Conservation (phyloP, 2,113 vertebrate species). For the Etia nguti region DNA sequence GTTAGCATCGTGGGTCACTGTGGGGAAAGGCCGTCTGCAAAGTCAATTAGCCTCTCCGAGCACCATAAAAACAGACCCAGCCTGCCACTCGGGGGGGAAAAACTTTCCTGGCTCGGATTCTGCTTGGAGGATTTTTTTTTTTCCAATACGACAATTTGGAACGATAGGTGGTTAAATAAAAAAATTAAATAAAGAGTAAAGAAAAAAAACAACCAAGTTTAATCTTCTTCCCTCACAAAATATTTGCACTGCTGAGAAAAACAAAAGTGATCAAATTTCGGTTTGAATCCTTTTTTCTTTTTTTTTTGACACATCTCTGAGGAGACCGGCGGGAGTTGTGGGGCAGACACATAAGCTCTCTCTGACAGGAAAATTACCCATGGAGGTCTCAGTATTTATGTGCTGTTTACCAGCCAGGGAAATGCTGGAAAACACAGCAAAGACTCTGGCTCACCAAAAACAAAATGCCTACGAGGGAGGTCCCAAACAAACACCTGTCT, state of each 20-base stretch:
- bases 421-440: not conserved
- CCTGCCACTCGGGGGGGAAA: constrained; percentile 21
- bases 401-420: not conserved
- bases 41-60: constrained; percentile 64
- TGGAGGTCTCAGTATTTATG: constrained; percentile 35
- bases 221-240: constrained; percentile 37
- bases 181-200: not conserved
- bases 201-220: not conserved
- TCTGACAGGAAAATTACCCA: constrained; percentile 51
- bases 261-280: constrained; percentile 43
- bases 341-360: constrained; percentile 31
- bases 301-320: constrained; percentile 33
- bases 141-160: constrained; percentile 50
- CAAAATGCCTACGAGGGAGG: not conserved
- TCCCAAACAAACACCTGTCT: constrained; percentile 43
- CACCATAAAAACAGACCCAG: constrained; percentile 53
- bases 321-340: not conserved
- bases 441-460: not conserved
- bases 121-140: constrained; percentile 34
- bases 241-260: constrained; percentile 47
- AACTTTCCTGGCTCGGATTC: constrained; percentile 60
- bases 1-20: constrained; percentile 39
- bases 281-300: constrained; percentile 22
- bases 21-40: constrained; percentile 61
- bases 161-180: constrained; percentile 18